Conservation (phyloP, 2,113 vertebrate species). For the Accipiter virgatus region DNA sequence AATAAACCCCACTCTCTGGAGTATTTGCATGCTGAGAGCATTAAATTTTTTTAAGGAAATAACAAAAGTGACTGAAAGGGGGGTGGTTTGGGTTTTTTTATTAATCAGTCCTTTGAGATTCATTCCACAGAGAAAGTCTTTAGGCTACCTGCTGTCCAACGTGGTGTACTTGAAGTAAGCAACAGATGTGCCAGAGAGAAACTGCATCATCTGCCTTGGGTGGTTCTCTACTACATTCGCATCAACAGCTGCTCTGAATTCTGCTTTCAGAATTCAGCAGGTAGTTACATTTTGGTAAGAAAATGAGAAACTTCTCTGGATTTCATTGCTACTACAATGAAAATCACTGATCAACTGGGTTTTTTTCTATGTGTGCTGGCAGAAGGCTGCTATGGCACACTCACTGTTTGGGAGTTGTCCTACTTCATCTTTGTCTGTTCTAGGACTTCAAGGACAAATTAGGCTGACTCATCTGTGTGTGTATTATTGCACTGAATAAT, state of each 20-base stretch:
- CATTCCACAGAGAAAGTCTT: background rate
- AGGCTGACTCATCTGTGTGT: background rate
- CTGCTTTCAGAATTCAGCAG: background rate
- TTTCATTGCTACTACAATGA: background rate
- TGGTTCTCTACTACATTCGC: background rate
- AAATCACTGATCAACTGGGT: background rate
- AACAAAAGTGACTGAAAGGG: background rate
- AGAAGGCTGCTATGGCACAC: background rate
- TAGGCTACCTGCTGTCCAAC: background rate
- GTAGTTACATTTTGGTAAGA: background rate
- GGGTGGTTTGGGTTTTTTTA: background rate
- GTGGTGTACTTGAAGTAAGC: background rate
- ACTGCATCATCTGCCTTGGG: background rate
- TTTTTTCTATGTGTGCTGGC: background rate
- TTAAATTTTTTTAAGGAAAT: background rate
- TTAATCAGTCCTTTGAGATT: background rate
- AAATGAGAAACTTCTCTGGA: background rate
- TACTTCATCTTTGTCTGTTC: background rate
- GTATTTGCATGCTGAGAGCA: background rate
- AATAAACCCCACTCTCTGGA: background rate
- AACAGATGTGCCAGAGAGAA: background rate
- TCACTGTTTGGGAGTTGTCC: background rate
- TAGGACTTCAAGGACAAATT: background rate
- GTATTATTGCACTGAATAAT: background rate
- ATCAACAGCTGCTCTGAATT: background rate